phyloP scores from a whole-genome alignment of 2,797 vertebrate genomes.

The Syndactyla subalaris region DNA sequence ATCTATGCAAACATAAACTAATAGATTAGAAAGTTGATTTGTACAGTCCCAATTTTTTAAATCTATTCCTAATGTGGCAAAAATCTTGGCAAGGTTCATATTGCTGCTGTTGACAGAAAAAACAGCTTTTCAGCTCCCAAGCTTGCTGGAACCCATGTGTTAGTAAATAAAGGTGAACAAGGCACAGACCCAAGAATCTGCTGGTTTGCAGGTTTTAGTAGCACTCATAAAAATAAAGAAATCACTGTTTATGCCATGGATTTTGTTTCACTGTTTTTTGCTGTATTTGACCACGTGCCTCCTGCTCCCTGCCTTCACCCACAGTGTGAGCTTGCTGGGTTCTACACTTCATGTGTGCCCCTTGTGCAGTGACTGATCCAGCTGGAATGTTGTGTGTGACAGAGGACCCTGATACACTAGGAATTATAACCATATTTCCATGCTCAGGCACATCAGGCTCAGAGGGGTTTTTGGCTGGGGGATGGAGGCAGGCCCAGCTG shows the following conservation, averaged over 20 bases:
- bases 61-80: not conserved
- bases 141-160: not conserved
- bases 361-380: not conserved
- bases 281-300: not conserved
- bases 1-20: not conserved
- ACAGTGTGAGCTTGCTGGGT: not conserved
- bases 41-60: not conserved
- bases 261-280: not conserved
- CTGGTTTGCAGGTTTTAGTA: not conserved
- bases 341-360: too few species aligned
- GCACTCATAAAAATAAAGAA: not conserved
- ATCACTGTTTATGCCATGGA: not conserved
- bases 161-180: not conserved
- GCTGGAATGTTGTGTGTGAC: not conserved
- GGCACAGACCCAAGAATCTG: not conserved
- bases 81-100: not conserved
- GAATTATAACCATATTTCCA: rapidly evolving
- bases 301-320: not conserved
- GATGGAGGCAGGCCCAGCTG: not conserved
- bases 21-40: not conserved
- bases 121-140: not conserved
- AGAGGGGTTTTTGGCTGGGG: not conserved
- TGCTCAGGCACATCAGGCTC: not conserved
- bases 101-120: not conserved
- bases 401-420: rapidly evolving